phyloP scores from a whole-genome alignment of 1,140 invertebrate genomes.

The Ridgeia piscesae region DNA sequence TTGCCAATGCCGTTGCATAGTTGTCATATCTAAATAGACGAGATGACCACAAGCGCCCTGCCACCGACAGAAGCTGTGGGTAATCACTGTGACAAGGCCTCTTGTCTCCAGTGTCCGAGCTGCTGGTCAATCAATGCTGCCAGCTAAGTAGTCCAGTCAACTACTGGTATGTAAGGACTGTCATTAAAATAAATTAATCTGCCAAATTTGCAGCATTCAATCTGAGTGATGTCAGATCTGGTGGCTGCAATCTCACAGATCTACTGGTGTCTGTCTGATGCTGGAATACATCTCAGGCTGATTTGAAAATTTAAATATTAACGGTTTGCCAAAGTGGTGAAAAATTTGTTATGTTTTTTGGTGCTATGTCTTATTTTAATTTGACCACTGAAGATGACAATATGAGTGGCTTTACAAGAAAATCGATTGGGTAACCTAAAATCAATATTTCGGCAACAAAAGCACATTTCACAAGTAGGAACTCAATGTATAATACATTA shows the following conservation, averaged over 20 bases:
- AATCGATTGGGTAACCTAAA: too few relatives aligned
- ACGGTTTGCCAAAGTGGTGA: too few relatives aligned
- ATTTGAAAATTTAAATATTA: too few relatives aligned
- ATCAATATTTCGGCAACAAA: too few relatives aligned
- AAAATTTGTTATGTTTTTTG: too few relatives aligned
- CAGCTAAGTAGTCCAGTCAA: not conserved
- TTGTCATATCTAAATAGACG: not conserved
- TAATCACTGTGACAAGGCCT: not conserved
- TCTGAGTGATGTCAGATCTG: not conserved
- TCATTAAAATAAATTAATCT: slow-evolving; percentile 1
- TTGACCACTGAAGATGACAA: too few relatives aligned
- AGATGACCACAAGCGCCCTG: not conserved
- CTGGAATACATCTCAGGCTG: too few relatives aligned
- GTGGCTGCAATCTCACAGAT: not conserved
- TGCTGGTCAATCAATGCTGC: not conserved
- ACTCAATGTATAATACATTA: too few relatives aligned
- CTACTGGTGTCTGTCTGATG: too few relatives aligned
- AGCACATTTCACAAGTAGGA: too few relatives aligned
- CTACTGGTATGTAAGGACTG: not conserved
- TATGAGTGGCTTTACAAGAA: too few relatives aligned
- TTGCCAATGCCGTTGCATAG: not conserved
- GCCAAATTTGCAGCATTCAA: not conserved
- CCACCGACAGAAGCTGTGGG: not conserved
- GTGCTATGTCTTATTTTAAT: too few relatives aligned
- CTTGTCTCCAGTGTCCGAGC: not conserved